Evolutionary conservation across 1,140 invertebrate genomes (phyloP).

Genomic region (Psix sp.): DNA sequence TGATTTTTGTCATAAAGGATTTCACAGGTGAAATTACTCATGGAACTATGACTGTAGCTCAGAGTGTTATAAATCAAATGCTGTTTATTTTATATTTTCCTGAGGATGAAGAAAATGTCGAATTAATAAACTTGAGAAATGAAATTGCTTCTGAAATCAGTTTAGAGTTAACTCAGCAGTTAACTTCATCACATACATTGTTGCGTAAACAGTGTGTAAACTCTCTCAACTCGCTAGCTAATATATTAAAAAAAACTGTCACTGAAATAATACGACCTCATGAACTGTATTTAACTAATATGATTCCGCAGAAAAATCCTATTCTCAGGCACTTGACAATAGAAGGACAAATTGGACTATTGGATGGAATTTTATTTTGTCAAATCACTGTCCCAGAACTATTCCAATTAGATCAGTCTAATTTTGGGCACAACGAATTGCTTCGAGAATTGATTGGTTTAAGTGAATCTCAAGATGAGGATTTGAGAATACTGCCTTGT

Average conservation of each 20-base stretch:
- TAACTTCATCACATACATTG: too few species aligned
- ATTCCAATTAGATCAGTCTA: conserved; percentile 91
- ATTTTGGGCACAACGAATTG: conserved; percentile 92
- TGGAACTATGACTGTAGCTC: conserved; percentile 96
- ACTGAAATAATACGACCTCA: too few species aligned
- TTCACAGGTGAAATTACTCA: conserved; percentile 96
- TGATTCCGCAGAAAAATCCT: conserved; percentile 97
- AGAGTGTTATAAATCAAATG: conserved; percentile 93
- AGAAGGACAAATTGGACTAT: conserved; percentile 96
- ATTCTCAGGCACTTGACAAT: conserved; percentile 94
- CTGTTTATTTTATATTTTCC: conserved; percentile 87
- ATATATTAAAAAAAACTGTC: too few species aligned
- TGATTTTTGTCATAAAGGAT: conserved; percentile 98
- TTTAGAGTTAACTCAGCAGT: too few species aligned
- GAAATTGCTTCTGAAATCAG: too few species aligned
- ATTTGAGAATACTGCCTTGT: conserved; percentile 91
- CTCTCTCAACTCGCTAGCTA: too few species aligned
- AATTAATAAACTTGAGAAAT: too few species aligned
- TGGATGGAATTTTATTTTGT: conserved; percentile 98
- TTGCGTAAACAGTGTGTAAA: too few species aligned
- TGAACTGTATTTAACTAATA: conserved; percentile 93
- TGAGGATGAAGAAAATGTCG: conserved; percentile 65
- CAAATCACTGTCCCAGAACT: conserved; percentile 88
- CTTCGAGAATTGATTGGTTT: conserved; percentile 91
- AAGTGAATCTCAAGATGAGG: conserved; percentile 91